Evolutionary conservation across 2,888 invertebrate species (phyloP).

Genomic region (Nomada hirtipes): DNA sequence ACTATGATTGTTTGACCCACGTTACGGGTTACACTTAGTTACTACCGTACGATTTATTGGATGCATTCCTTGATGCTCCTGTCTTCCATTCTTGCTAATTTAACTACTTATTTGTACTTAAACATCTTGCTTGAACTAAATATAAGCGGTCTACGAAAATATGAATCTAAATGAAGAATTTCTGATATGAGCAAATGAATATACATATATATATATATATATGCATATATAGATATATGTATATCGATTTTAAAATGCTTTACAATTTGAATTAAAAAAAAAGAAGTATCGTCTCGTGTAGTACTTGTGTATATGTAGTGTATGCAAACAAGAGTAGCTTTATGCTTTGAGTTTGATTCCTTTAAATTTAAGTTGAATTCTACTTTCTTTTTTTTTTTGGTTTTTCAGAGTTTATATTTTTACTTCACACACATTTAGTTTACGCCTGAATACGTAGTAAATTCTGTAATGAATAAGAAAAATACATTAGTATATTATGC

Average conservation of each 20-base stretch:
- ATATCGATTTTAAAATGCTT: constrained; percentile 1
- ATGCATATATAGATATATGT: no score
- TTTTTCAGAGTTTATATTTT: neutral
- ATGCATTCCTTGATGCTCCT: constrained; percentile 73
- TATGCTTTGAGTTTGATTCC: constrained; percentile 13
- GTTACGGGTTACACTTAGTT: constrained; percentile 77
- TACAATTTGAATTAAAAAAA: neutral
- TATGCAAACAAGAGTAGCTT: neutral
- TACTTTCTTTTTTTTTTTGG: neutral
- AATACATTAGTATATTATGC: neutral
- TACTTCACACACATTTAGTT: neutral
- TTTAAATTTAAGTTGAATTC: neutral
- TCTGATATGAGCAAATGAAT: neutral
- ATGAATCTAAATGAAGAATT: constrained; percentile 66
- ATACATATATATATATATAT: neutral
- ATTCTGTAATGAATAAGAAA: neutral
- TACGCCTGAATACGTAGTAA: neutral
- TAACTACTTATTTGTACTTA: constrained; percentile 64
- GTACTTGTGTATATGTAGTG: neutral
- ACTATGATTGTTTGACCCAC: constrained; percentile 81
- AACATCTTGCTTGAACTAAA: constrained; percentile 60
- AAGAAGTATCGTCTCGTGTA: neutral
- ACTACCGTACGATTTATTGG: constrained; percentile 76
- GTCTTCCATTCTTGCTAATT: constrained; percentile 69
- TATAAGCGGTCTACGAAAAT: constrained; percentile 77